A percentile compares a stretch with the other conserved stretches of the same genome.
These are phyloP conservation scores for Pristionchus mayeri DNA, from an alignment of 2,888 invertebrate species.

Conservation along the genomic window DNA sequence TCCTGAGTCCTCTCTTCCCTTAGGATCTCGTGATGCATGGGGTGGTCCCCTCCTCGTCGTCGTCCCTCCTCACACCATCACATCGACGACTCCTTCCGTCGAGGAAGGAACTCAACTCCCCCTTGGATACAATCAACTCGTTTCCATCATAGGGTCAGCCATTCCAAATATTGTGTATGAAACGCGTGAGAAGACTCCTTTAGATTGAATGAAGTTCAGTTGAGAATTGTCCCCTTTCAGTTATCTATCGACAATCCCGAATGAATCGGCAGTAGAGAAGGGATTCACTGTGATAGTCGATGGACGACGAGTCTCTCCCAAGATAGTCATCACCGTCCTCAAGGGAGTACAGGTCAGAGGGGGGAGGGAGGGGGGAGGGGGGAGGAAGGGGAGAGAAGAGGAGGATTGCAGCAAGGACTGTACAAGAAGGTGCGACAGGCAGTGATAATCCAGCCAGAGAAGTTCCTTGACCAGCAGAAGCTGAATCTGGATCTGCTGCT, in stretches of 20 bases:
- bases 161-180: too few species aligned
- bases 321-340: constrained; percentile 66
- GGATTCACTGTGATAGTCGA: constrained; percentile 71
- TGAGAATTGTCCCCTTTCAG: constrained; percentile 33
- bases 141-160: constrained; percentile 61
- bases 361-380: too few species aligned
- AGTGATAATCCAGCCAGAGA: constrained; percentile 84
- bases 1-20: neutral
- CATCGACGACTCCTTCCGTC: constrained; percentile 27
- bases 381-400: neutral
- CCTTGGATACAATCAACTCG: constrained; percentile 59
- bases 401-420: constrained; percentile 70
- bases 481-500: constrained; percentile 77
- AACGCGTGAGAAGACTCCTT: constrained; percentile 34
- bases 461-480: constrained; percentile 85
- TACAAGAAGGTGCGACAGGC: constrained; percentile 68
- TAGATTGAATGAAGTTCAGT: too few species aligned
- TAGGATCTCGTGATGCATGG: constrained; percentile 23
- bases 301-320: constrained; percentile 63
- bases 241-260: constrained; percentile 47
- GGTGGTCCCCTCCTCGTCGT: constrained; percentile 53
- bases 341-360: constrained; percentile 67
- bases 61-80: constrained; percentile 48
- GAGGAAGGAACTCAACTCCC: constrained; percentile 8
- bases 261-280: constrained; percentile 45